Evolutionary conservation across 2,113 vertebrate genomes (phyloP).

Genomic region (Pycnonotus jocosus): DNA sequence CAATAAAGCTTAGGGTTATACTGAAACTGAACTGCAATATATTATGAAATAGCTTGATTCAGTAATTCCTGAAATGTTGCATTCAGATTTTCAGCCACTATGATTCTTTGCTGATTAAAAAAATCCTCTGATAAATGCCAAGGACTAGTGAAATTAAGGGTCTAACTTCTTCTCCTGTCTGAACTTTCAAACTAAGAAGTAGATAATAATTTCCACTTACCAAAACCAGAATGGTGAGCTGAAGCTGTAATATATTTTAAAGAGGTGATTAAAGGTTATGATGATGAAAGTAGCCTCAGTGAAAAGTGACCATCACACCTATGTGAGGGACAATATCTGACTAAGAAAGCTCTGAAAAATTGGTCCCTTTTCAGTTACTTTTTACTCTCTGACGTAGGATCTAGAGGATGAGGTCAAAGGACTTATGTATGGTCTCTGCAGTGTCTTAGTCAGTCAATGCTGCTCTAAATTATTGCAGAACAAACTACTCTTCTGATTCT

Average conservation of each 20-base stretch:
- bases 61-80: constrained; percentile 1
- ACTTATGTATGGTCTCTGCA: background rate
- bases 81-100: background rate
- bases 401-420: background rate
- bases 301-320: accelerated
- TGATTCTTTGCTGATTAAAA: background rate
- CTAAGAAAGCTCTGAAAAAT: background rate
- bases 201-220: background rate
- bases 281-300: background rate
- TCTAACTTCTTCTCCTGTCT: background rate
- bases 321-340: background rate
- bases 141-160: background rate
- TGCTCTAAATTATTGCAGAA: background rate
- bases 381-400: background rate
- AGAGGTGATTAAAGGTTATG: background rate
- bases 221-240: background rate
- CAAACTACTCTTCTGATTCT: background rate
- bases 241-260: background rate
- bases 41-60: background rate
- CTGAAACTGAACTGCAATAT: constrained; percentile 5
- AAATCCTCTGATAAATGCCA: background rate
- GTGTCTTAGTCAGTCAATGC: background rate
- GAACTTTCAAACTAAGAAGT: background rate
- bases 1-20: constrained; percentile 29
- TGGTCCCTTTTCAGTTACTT: background rate